Evolutionary conservation across 2,888 invertebrate species (phyloP).

Genomic region (Ormyrus pomaceus): DNA sequence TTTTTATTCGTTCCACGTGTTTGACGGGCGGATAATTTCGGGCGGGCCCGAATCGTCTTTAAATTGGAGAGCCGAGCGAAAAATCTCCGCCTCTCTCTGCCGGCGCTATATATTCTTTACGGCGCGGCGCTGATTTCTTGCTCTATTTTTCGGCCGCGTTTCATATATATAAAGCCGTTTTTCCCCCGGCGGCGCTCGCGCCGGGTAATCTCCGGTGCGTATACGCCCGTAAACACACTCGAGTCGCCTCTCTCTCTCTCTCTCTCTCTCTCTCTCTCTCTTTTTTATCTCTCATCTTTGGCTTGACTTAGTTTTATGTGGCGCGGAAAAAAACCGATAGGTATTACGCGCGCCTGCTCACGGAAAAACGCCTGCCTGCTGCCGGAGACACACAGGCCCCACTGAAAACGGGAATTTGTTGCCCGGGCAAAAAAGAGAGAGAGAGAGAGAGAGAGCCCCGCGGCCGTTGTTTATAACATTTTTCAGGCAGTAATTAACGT

Average conservation of each 20-base stretch:
- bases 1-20: constrained; percentile 56
- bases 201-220: too few species aligned
- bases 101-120: too few species aligned
- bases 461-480: too few species aligned
- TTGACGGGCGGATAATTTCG: background rate
- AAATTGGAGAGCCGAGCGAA: background rate
- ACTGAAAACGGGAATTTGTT: background rate
- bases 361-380: background rate
- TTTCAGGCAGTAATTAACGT: too few species aligned
- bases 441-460: too few species aligned
- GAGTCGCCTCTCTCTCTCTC: background rate
- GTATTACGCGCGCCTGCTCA: constrained; percentile 3
- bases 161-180: too few species aligned
- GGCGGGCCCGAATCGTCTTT: too few species aligned
- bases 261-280: constrained; percentile 9
- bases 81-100: background rate
- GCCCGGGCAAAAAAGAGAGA: background rate
- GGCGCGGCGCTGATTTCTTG: too few species aligned
- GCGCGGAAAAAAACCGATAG: constrained; percentile 54
- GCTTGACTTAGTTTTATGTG: constrained; percentile 56
- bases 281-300: constrained; percentile 57
- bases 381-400: background rate
- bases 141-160: too few species aligned
- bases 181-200: too few species aligned
- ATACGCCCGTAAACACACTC: too few species aligned